Evolutionary conservation across 37 sponge, comb jelly and placozoan genomes (phyloP), one percentile per base, ranked within the genome.

Genomic region (Diacarnus erythraeanus): DNA sequence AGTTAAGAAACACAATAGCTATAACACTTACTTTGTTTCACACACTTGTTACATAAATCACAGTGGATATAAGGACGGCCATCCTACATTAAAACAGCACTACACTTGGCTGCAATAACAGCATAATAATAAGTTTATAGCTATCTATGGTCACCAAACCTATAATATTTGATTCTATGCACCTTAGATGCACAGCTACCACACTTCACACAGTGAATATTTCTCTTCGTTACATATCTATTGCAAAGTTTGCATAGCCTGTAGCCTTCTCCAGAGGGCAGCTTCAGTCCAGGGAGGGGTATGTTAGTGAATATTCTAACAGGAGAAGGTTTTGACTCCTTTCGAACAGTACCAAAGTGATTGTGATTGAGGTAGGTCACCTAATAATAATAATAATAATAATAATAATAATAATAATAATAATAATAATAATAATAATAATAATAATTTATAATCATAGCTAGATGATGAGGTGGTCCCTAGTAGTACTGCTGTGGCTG

Each of bases 231-330:
- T 20, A 88, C 87, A 69, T 91, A 91, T 39, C 83, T 83, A 23
- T 77, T 69, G 58, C 95, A 94, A 17, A 29, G 38, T 6, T 31
- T 37, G 36, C 94, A 93, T 39, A 86, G 60, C 42, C 86, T 25
- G 71, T 94, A 91, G 1, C 89, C 95, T 72, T 91, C 78, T 0
- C 51, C 43, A 3, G 31, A 4, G 30, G 91, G 93, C 6, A 97
- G 82, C n/a, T 56, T 64, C 27, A 94, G 77, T 37, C 77, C 86
- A 1, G 89, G 90, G 4, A 80, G 71, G 42, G 85, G 67, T 29
- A 94, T 35, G 77, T 94, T 97, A 34, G 97, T 94, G 80, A 89
- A 97, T 18, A 97, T 31, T 36, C 97, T 71, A 6, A 94, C 93
- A 78, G 93, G 90, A 66, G 94, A 92, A 3, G 87, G 90, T 57